phyloP scores from a whole-genome alignment of 2,113 vertebrate genomes.

The Caloenas nicobarica region DNA sequence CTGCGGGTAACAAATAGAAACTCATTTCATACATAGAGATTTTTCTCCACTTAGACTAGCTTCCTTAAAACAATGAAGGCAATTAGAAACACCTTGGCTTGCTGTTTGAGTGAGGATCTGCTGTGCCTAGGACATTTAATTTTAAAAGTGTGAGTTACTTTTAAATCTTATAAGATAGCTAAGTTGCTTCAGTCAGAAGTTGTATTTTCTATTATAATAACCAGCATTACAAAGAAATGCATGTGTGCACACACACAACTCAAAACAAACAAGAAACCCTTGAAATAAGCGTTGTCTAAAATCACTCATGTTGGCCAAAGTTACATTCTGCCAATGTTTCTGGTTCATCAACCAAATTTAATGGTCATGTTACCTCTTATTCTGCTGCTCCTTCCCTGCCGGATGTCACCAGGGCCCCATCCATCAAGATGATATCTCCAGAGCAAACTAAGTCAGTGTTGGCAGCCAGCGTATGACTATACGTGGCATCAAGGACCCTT shows the following conservation, averaged over 20 bases:
- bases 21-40: neutral
- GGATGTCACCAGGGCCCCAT: neutral
- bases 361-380: neutral
- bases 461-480: neutral
- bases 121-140: neutral
- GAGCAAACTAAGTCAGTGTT: neutral
- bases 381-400: neutral
- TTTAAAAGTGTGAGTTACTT: neutral
- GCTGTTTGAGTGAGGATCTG: neutral
- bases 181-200: neutral
- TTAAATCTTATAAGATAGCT: neutral
- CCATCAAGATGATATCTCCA: neutral
- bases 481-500: neutral
- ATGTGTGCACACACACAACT: fast-evolving
- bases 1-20: neutral
- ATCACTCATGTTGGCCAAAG: no score
- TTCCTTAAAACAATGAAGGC: neutral
- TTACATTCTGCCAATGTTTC: neutral
- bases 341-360: neutral
- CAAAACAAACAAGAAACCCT: no score
- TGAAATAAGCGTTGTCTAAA: no score
- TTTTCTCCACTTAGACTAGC: neutral
- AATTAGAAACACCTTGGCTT: neutral
- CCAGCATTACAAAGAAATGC: neutral
- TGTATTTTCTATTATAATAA: neutral